Conservation (phyloP, 2,888 invertebrate species). For the Drosophila colorata region DNA sequence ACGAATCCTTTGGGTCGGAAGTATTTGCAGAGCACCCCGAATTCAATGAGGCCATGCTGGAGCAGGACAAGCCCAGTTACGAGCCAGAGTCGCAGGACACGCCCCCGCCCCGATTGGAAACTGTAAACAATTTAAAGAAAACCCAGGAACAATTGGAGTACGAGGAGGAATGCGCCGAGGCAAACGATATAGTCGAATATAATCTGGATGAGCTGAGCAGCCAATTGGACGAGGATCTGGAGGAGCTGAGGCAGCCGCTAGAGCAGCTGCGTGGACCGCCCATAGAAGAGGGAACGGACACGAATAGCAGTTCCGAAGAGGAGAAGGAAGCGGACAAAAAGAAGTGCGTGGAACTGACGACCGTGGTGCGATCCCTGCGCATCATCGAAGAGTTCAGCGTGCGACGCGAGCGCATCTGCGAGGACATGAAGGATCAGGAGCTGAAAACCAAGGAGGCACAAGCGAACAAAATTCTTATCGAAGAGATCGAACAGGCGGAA, state of each 20-base stretch:
- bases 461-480: background rate
- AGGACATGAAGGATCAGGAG: constrained; percentile 5
- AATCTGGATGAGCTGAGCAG: constrained; percentile 66
- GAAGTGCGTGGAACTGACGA: constrained; percentile 33
- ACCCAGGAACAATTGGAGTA: constrained; percentile 40
- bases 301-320: constrained; percentile 30
- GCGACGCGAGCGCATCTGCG: constrained; percentile 36
- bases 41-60: constrained; percentile 18
- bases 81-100: constrained; percentile 9
- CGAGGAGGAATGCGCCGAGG: constrained; percentile 58
- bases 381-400: constrained; percentile 45
- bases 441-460: background rate
- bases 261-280: background rate
- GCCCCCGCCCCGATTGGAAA: background rate
- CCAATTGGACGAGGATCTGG: constrained; percentile 60
- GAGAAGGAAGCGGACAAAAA: constrained; percentile 27
- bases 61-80: background rate
- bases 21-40: constrained; percentile 23
- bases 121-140: constrained; percentile 1
- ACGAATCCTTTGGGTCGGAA: constrained; percentile 33
- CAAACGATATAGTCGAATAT: constrained; percentile 59
- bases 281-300: background rate
- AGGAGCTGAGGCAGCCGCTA: constrained; percentile 46
- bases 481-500: background rate
- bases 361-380: constrained; percentile 34